Evolutionary conservation across 2,113 vertebrate species (phyloP), one percentile per base, ranked within the genome.

Genomic region (Colaptes auratus): DNA sequence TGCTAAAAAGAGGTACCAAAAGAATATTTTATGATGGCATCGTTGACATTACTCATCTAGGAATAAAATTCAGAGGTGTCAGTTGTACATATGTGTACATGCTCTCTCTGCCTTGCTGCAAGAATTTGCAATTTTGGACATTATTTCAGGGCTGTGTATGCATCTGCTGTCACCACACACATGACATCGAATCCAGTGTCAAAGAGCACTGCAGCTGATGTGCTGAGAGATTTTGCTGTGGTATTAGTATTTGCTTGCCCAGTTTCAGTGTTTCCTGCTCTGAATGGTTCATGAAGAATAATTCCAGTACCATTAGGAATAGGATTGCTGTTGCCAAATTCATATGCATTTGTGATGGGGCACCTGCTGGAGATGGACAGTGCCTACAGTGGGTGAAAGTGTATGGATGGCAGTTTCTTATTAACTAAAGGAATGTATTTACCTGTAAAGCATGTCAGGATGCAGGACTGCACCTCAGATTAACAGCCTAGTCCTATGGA

Each of bases 1-100:
- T 98, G 96, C 91, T 95, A 92, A 97, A 90, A 89, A 97, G 81
- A 88, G 92, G 71, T 53, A 89, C 74, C 48, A 84, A 85, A 96
- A 94, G 71, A 96, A 93, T 92, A 89, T 92, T 95, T 93, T 76
- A 85, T 86, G 94, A 85, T 88, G 64, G 72, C 60, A 82, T 96
- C 88, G 88, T 97, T 97, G 97, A 83, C 92, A 95, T 97, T 97
- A 52, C 86, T 95, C 83, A 84, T 83, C 82, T 67, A 67, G 86
- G 91, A 96, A 60, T 70, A 94, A 95, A 95, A 95, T 25, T 71
- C 89, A 17, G 17, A 83, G 67, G 66, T 86, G 52, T 56, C 71
- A 44, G 58, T 46, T 86, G 73, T 90, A 46, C 48, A 17, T 65
- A 42, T 0, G 7, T 64, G 59, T 63, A 58, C 11, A 4, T 36